A percentile compares a stretch with the other conserved stretches of the same genome.
phyloP scores from a whole-genome alignment of 2,888 invertebrate genomes.

The Alentia gelatinosa region DNA sequence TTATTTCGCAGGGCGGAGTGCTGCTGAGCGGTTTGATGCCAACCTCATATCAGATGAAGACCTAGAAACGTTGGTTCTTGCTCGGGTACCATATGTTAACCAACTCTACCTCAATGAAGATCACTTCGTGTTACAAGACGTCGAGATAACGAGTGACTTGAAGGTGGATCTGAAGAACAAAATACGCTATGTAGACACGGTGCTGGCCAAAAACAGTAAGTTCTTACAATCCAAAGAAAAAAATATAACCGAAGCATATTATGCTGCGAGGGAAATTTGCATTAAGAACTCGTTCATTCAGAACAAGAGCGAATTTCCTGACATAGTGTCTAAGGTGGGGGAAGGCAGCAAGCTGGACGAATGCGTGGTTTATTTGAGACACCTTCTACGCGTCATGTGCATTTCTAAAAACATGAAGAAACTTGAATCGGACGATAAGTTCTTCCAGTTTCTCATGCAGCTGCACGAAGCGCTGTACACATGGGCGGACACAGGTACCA shows the following conservation, averaged over 20 bases:
- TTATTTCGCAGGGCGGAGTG: conserved; percentile 62
- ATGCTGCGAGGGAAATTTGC: conserved; percentile 64
- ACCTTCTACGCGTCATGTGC: conserved; percentile 65
- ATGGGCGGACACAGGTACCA: conserved; percentile 56
- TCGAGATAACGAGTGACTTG: conserved; percentile 60
- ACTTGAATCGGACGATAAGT: conserved; percentile 65
- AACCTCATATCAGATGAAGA: conserved; percentile 61
- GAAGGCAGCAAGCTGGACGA: conserved; percentile 59
- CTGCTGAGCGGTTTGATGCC: conserved; percentile 59
- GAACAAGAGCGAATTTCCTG: conserved; percentile 62
- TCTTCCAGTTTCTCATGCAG: conserved; percentile 64
- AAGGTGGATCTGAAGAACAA: conserved; percentile 64
- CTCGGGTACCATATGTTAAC: conserved; percentile 63
- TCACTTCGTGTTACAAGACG: conserved; percentile 64
- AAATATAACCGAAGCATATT: conserved; percentile 62
- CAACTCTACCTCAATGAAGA: conserved; percentile 63
- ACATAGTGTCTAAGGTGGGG: conserved; percentile 60
- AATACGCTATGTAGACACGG: conserved; percentile 65
- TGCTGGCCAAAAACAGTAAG: conserved; percentile 60
- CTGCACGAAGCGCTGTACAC: conserved; percentile 62
- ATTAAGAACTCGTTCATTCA: conserved; percentile 63
- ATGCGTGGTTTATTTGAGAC: conserved; percentile 62
- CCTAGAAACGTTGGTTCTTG: conserved; percentile 63
- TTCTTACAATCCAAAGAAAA: conserved; percentile 60
- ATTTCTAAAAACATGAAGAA: conserved; percentile 60